Conservation (phyloP, 1,140 invertebrate species). For the Plutomurus gul region DNA sequence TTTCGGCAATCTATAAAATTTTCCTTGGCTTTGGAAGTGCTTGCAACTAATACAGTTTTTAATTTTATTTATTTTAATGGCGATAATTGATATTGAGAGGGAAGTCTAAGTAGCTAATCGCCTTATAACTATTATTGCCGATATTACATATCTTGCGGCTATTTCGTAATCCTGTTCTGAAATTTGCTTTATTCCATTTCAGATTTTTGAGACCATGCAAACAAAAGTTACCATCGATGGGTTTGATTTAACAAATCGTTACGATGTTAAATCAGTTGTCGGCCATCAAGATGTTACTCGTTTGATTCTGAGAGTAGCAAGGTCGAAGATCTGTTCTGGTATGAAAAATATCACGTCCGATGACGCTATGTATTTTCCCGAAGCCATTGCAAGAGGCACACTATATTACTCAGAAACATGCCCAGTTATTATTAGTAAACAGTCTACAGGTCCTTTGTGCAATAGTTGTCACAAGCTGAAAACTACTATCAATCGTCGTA, state of each 20-base stretch:
- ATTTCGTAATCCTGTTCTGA: background rate
- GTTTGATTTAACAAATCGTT: constrained; percentile 40
- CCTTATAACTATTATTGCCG: background rate
- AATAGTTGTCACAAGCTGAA: constrained; percentile 25
- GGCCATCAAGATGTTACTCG: constrained; percentile 26
- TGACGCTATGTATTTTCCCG: constrained; percentile 36
- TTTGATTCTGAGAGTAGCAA: constrained; percentile 34
- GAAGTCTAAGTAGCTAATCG: too few relatives aligned
- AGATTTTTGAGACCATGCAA: constrained; percentile 40
- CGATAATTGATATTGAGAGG: too few relatives aligned
- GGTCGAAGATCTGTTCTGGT: constrained; percentile 37
- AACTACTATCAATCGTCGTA: constrained; percentile 6
- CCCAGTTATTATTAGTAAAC: constrained; percentile 40
- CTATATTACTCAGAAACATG: constrained; percentile 35
- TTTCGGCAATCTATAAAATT: too few relatives aligned
- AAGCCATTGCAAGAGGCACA: constrained; percentile 21
- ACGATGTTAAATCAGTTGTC: background rate
- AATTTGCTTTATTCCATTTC: background rate
- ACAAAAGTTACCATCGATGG: constrained; percentile 40
- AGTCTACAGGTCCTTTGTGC: constrained; percentile 30
- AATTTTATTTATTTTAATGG: background rate
- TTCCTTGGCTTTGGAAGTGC: too few relatives aligned
- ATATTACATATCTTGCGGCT: background rate
- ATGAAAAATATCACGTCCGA: constrained; percentile 33
- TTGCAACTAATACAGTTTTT: too few relatives aligned